Conservation (phyloP, 2,113 vertebrate genomes). For the Ploceus nigricollis region DNA sequence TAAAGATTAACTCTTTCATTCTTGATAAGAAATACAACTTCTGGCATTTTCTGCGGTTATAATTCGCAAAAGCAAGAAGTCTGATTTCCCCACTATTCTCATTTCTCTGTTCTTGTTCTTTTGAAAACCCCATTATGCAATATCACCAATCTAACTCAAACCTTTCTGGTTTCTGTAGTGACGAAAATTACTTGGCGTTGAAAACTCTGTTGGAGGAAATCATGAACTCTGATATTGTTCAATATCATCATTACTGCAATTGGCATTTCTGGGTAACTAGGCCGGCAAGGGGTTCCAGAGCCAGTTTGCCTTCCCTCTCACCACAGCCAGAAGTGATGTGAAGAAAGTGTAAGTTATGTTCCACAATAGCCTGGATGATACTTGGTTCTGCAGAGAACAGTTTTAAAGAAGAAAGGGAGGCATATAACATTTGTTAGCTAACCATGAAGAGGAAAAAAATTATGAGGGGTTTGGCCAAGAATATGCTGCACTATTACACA, state of each 20-base stretch:
- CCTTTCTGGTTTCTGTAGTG: slow-evolving; percentile 22
- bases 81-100: slow-evolving; percentile 53
- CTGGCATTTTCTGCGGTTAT: slow-evolving; percentile 24
- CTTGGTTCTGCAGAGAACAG: not conserved
- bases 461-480: slow-evolving; percentile 8
- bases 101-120: slow-evolving; percentile 65
- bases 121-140: slow-evolving; percentile 56
- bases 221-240: not conserved
- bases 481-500: slow-evolving; percentile 46
- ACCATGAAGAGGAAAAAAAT: not conserved
- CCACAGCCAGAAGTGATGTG: not conserved
- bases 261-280: not conserved
- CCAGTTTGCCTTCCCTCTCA: not conserved
- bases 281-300: not conserved
- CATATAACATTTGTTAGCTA: not conserved
- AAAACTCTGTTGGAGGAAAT: not conserved
- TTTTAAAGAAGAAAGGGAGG: not conserved
- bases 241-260: not conserved
- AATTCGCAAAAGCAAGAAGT: slow-evolving; percentile 56
- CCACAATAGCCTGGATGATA: not conserved
- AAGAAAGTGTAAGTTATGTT: not conserved
- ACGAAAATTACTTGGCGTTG: not conserved
- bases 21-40: not conserved
- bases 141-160: not conserved
- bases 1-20: not conserved